Percentiles rank a stretch among this genome's conserved stretches.
These are phyloP conservation scores for Phocides pigmalion DNA, from an alignment of 1,140 invertebrate genomes.

Conservation along the genomic window DNA sequence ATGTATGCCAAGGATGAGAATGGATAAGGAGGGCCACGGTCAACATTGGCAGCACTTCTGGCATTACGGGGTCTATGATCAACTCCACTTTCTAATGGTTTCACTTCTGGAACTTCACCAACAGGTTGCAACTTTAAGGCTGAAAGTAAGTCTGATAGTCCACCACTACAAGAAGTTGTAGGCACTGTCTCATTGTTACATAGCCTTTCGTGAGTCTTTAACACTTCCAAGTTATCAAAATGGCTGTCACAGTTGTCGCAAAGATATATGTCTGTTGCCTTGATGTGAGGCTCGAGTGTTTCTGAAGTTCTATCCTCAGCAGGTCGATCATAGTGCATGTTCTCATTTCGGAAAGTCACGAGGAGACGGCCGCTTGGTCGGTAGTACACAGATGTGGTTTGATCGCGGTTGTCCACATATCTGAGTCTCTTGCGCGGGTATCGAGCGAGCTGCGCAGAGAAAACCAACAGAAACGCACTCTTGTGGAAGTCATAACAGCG, in stretches of 20 bases:
- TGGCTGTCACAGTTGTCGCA: constrained; percentile 89
- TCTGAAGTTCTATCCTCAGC: constrained; percentile 64
- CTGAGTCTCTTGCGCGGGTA: constrained; percentile 86
- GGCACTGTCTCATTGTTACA: constrained; percentile 69
- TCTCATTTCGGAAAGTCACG: constrained; percentile 90
- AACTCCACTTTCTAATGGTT: constrained; percentile 39
- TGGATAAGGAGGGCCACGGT: constrained; percentile 74
- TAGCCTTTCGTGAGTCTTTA: constrained; percentile 74
- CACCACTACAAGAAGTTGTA: constrained; percentile 51
- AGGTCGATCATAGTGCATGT: constrained; percentile 84
- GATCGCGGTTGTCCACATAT: constrained; percentile 89
- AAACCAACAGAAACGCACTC: constrained; percentile 88
- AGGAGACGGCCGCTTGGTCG: constrained; percentile 86
- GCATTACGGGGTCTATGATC: constrained; percentile 54
- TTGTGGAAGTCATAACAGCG: constrained; percentile 89
- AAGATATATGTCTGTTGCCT: constrained; percentile 87
- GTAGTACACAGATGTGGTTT: constrained; percentile 89
- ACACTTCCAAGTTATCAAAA: constrained; percentile 73
- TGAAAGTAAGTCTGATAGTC: constrained; percentile 66
- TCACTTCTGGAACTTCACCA: constrained; percentile 35
- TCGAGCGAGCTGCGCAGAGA: constrained; percentile 87
- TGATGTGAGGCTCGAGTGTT: constrained; percentile 44
- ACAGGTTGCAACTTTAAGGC: constrained; percentile 63
- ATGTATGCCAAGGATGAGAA: constrained; percentile 79
- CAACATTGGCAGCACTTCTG: constrained; percentile 63